Evolutionary conservation across 2,888 invertebrate species (phyloP).

Genomic region (Gandaritis pyraliata): DNA sequence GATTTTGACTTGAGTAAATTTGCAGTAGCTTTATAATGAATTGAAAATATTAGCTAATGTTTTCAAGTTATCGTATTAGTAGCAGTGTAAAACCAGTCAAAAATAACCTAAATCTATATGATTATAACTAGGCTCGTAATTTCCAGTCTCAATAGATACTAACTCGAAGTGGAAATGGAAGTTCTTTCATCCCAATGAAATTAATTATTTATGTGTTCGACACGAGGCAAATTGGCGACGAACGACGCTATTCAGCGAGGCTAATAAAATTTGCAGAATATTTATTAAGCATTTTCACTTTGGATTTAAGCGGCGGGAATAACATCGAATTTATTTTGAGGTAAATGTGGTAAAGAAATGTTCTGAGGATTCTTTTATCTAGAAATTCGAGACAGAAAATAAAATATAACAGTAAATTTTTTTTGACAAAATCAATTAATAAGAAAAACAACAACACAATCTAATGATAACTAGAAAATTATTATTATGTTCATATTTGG

Average conservation of each 20-base stretch:
- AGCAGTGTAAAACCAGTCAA: too few species aligned
- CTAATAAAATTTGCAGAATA: conserved; percentile 45
- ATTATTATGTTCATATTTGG: too few species aligned
- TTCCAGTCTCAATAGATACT: conserved; percentile 27
- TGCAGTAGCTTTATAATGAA: too few species aligned
- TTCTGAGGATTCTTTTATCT: not conserved
- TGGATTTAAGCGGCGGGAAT: conserved; percentile 22
- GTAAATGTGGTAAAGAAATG: not conserved
- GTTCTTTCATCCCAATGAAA: conserved; percentile 56
- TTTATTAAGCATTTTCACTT: conserved; percentile 32
- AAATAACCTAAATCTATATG: not conserved
- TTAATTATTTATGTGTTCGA: conserved; percentile 60
- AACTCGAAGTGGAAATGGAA: conserved; percentile 53
- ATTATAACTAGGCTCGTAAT: conserved; percentile 16
- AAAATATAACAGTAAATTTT: too few species aligned
- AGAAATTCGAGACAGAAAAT: too few species aligned
- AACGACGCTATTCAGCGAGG: conserved; percentile 46
- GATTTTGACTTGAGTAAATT: too few species aligned
- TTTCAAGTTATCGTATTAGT: too few species aligned
- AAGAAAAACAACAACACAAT: too few species aligned
- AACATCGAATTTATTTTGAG: conserved; percentile 17
- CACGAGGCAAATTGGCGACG: conserved; percentile 49
- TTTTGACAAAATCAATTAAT: too few species aligned
- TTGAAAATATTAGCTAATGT: too few species aligned
- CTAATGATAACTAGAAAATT: too few species aligned